A percentile compares a stretch with the other conserved stretches of the same genome.
Conservation (phyloP, 2,888 invertebrate species). For the Drosophila seclusa region DNA sequence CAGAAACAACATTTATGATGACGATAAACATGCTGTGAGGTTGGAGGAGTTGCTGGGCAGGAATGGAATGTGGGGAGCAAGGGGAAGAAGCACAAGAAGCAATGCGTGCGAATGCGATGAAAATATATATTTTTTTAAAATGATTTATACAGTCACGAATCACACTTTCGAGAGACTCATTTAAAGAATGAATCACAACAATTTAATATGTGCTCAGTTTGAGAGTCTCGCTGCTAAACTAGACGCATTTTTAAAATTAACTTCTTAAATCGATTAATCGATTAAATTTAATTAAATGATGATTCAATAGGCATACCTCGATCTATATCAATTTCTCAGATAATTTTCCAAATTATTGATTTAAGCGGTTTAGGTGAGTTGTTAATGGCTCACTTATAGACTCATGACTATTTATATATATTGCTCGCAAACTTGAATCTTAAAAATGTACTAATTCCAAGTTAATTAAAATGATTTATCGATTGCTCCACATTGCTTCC, state of each 20-base stretch:
- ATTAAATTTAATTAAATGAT: neutral
- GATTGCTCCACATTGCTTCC: conserved; percentile 3
- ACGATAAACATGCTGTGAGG: conserved; percentile 15
- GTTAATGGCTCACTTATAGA: neutral
- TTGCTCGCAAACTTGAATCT: neutral
- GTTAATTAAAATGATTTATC: neutral
- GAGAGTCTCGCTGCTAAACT: neutral
- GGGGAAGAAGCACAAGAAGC: conserved; percentile 21
- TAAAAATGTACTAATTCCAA: neutral
- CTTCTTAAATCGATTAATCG: neutral
- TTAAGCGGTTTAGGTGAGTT: neutral
- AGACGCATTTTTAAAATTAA: neutral
- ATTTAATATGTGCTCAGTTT: neutral
- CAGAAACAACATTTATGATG: conserved; percentile 36
- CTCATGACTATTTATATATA: neutral
- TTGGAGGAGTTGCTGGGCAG: conserved; percentile 1
- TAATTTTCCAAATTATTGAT: neutral
- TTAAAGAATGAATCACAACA: conserved; percentile 8
- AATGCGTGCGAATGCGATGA: conserved; percentile 29
- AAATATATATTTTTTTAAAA: neutral
- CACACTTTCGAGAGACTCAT: conserved; percentile 2
- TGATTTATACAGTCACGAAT: neutral
- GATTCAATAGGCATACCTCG: conserved; percentile 1
- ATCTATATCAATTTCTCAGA: neutral
- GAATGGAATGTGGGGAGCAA: neutral